phyloP scores from a whole-genome alignment of 2,113 vertebrate genomes.

The Odocoileus hemionus region DNA sequence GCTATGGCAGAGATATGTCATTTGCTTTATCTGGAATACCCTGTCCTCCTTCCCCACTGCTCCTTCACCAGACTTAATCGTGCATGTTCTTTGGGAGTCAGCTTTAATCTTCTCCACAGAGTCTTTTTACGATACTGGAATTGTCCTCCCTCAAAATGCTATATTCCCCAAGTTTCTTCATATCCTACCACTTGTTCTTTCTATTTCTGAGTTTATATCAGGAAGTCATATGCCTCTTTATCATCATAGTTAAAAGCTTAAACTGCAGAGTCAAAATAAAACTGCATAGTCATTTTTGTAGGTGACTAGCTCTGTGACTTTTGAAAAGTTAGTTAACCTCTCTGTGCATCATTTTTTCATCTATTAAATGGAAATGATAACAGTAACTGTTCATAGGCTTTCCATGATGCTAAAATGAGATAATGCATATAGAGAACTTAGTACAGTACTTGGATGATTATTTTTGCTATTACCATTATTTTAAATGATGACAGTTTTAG shows the following conservation, averaged over 20 bases:
- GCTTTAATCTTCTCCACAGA: neutral
- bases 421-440: neutral
- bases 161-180: neutral
- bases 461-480: neutral
- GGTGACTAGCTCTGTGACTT: neutral
- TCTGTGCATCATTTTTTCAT: neutral
- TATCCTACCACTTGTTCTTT: neutral
- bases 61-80: neutral
- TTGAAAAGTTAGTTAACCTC: neutral
- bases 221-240: neutral
- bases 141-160: neutral
- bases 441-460: neutral
- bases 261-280: neutral
- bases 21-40: neutral
- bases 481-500: neutral
- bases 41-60: neutral
- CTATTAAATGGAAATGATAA: neutral
- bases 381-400: neutral
- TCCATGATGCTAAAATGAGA: neutral
- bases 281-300: neutral
- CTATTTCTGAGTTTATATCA: neutral
- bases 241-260: neutral
- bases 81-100: neutral
- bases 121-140: neutral
- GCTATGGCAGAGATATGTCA: neutral